phyloP scores from a whole-genome alignment of 2,113 vertebrate species.

The Siniperca chuatsi region DNA sequence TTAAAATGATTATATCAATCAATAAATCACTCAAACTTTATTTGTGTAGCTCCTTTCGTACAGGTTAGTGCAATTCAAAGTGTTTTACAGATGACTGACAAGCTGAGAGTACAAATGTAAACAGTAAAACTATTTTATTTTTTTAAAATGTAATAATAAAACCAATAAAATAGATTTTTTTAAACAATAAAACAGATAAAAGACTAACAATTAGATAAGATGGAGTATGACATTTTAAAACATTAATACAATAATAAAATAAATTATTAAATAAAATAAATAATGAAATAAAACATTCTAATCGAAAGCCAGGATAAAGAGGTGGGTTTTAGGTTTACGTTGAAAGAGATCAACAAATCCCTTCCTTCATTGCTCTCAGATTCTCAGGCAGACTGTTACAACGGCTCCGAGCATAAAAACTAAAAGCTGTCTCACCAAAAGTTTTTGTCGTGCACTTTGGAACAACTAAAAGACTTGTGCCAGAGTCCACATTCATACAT shows the following conservation, averaged over 20 bases:
- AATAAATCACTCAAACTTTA: background rate
- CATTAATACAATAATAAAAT: background rate
- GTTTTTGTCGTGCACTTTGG: constrained; percentile 23
- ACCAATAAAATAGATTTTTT: background rate
- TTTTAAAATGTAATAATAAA: background rate
- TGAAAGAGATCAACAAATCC: background rate
- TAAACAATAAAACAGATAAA: too few species aligned
- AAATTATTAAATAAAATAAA: background rate
- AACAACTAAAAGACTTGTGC: constrained; percentile 10
- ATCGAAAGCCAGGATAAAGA: background rate
- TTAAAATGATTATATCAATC: background rate
- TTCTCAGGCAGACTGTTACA: background rate
- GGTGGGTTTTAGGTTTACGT: background rate
- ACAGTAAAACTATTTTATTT: background rate
- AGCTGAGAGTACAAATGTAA: background rate
- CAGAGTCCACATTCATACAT: constrained; percentile 14
- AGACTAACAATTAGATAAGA: background rate
- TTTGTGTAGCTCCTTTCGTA: background rate
- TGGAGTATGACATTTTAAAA: background rate
- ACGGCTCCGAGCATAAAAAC: background rate
- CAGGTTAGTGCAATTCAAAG: background rate
- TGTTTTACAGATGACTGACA: background rate
- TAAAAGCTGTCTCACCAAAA: background rate
- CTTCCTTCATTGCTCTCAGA: background rate
- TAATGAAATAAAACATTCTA: background rate